Base-by-base conservation (phyloP, 2,797 vertebrate species). In the Pogonophryne albipinna region DNA sequence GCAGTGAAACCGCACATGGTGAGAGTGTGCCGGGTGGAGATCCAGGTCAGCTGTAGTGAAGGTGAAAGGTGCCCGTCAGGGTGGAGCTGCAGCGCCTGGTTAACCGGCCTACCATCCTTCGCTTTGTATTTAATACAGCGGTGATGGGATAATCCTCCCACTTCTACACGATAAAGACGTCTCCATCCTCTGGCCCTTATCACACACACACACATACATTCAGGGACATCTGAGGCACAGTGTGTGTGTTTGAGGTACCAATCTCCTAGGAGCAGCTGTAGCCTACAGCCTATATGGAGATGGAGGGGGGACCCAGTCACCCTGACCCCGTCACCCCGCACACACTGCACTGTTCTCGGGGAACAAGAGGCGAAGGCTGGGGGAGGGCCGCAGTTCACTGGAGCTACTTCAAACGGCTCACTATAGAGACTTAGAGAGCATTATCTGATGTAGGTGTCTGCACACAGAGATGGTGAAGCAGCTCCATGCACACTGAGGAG, bases 241-340 rank as follows among this genome's bases (percentile, higher is more conserved):
- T 34, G 78, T 74, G n/a, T 78, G 90, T 69, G 89, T 93, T 93
- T 94, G 92, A 93, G 92, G 91, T 90, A 80, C 82, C 93, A 93
- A 93, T 93, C 92, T 93, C 92, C 78, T 78, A 90, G 89, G 91
- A 93, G 89, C 92, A 94, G 93, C 91, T 93, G 92, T 94, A 94
- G 92, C 93, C 93, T 93, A 91, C 91, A 94, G 93, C 93, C 92
- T 93, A 87, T 93, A 93, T 93, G 91, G 91, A 93, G 91, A 94
- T 93, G 85, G 87, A 86, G 87, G 81, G 34, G 34, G 86, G 88
- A 91, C 91, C 91, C 89, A 80, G 86, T 93, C 91, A 91, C 93
- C 92, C 86, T 92, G 92, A 94, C 93, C 92, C 27, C 31, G 56
- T 89, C 89, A 87, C 87, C 93, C 89, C 72, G 57, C 91, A 88